These are phyloP conservation scores for Alethe castanea DNA, from an alignment of 2,113 vertebrate species.

Conservation along the genomic window DNA sequence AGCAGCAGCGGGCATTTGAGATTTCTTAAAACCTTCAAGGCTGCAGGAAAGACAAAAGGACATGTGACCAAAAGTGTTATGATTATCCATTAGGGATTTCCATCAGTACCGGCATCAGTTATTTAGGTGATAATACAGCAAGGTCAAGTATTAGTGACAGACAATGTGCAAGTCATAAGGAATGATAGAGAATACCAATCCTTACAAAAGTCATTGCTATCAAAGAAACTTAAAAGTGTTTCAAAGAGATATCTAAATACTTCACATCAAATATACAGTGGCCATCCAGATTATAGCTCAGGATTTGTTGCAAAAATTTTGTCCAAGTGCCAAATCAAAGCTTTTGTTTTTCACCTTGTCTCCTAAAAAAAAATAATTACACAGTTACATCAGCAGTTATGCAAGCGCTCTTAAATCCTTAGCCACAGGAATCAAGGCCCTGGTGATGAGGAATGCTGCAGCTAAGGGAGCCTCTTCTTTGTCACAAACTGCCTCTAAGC, in stretches of 20 bases:
- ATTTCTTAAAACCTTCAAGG: constrained; percentile 78
- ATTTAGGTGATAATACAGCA: constrained; percentile 74
- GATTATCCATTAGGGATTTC: constrained; percentile 74
- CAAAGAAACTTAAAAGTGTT: constrained; percentile 72
- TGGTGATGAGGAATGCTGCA: constrained; percentile 53
- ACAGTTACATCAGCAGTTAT: constrained; percentile 67
- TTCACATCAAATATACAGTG: constrained; percentile 79
- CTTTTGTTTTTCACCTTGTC: neutral
- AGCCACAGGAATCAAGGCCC: constrained; percentile 65
- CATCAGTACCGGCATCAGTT: constrained; percentile 79
- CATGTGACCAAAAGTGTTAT: constrained; percentile 77
- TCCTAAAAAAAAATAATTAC: neutral
- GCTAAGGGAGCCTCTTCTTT: constrained; percentile 33
- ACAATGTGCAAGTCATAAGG: constrained; percentile 76
- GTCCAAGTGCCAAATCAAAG: constrained; percentile 72
- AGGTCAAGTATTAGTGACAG: constrained; percentile 78
- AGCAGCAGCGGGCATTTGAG: constrained; percentile 76
- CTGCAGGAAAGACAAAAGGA: constrained; percentile 72
- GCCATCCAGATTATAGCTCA: constrained; percentile 61
- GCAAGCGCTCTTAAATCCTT: constrained; percentile 63
- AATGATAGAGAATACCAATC: constrained; percentile 75
- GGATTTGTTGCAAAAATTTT: constrained; percentile 61
- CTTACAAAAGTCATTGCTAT: constrained; percentile 78
- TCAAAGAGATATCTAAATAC: constrained; percentile 73
- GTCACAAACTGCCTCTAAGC: constrained; percentile 54